Evolutionary conservation across 2,113 vertebrate species (phyloP), one percentile per base, ranked within the genome.

Genomic region (Copsychus sechellarum): DNA sequence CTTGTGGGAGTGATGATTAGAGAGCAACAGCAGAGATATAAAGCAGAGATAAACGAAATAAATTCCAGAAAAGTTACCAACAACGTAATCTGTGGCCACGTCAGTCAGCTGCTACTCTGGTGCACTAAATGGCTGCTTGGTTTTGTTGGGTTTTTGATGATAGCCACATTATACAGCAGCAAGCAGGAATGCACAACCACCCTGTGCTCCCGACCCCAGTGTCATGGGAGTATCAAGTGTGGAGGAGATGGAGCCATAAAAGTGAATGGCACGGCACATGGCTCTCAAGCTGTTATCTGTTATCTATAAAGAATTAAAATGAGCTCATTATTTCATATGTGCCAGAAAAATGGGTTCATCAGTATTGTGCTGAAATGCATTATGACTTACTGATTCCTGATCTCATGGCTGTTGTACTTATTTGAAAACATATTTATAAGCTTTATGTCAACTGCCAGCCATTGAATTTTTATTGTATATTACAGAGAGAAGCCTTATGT

Each of bases 1-100:
- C 95, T 94, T 54, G 90, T 96, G 97, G 94, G 96, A 97, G 96
- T 25, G 94, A 96, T 95, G 97, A 97, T 98, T 97, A 96, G 97
- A 95, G 93, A 97, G 81, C 78, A 97, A 83, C 92, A 91, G 95
- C 72, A 85, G 92, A 95, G 80, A 87, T 48, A 94, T 1, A 18
- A 93, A 76, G 77, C 51, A n/a, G 43, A 84, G 93, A 85, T 93
- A 97, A 95, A 93, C 33, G 83, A 91, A 92, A 93, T 94, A 81
- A 88, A 80, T 88, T 65, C 81, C 61, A 76, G 77, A 50, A 81
- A 93, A 86, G 90, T 93, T 88, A 56, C 92, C 95, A 82, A 91
- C 81, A 70, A 40, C 93, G 33, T 57, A 61, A 67, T 94, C 36
- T 91, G 88, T 66, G 94, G 81, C 90, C 93, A 67, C 70, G 86